phyloP scores from a whole-genome alignment of 1,140 invertebrate genomes.

The Fopius arisanus region DNA sequence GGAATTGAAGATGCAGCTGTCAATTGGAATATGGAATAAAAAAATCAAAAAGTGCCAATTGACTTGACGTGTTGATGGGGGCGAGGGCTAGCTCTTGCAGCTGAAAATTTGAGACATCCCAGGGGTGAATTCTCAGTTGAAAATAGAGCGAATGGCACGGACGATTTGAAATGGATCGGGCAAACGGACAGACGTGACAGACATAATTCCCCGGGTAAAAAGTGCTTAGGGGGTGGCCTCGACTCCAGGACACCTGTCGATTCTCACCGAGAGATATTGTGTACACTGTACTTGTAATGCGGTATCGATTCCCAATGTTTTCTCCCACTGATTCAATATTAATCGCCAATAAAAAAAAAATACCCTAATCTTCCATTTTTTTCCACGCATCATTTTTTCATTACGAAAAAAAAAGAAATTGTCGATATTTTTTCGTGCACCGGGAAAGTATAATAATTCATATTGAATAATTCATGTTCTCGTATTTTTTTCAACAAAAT shows the following conservation, averaged over 20 bases:
- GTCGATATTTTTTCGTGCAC: too few species aligned
- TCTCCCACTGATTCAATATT: neutral
- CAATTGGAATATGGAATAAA: too few species aligned
- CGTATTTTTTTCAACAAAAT: neutral
- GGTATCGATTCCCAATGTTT: slow-evolving; percentile 9
- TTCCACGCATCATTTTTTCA: too few species aligned
- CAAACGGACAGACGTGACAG: slow-evolving; percentile 59
- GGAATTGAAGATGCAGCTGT: too few species aligned
- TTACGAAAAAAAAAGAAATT: too few species aligned
- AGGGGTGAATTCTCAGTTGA: slow-evolving; percentile 28
- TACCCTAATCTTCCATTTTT: too few species aligned
- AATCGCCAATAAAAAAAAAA: neutral
- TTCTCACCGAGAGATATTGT: slow-evolving; percentile 53
- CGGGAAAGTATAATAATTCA: too few species aligned
- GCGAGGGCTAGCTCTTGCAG: too few species aligned
- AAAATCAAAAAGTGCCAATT: too few species aligned
- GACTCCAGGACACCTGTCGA: slow-evolving; percentile 53
- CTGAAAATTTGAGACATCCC: neutral
- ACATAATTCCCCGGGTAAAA: slow-evolving; percentile 58
- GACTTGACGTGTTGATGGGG: too few species aligned
- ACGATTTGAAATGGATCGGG: slow-evolving; percentile 55
- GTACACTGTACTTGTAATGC: slow-evolving; percentile 31
- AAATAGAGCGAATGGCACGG: slow-evolving; percentile 36
- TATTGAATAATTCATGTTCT: neutral
- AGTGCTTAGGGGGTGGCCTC: slow-evolving; percentile 45